Conservation (phyloP, 2,888 invertebrate species). For the Caenorhabditis imperialis region DNA sequence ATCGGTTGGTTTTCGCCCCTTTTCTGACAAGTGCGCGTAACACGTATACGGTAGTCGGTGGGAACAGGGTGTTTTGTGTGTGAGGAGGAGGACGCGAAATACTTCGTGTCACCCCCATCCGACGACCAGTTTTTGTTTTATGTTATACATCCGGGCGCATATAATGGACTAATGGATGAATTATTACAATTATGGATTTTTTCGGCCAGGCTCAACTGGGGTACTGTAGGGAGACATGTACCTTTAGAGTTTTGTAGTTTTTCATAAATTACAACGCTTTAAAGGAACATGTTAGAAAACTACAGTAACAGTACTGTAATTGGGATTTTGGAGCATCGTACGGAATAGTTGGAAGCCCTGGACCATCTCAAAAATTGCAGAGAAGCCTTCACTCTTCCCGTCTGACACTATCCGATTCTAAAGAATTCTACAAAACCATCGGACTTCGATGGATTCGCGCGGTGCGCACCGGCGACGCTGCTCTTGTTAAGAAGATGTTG, state of each 20-base stretch:
- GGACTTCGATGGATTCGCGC: conserved; percentile 41
- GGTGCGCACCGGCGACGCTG: conserved; percentile 32
- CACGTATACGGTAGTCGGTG: conserved; percentile 40
- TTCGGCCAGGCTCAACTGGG: neutral
- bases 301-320: neutral
- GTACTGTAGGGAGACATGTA: no score
- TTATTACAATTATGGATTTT: conserved; percentile 15
- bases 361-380: conserved; percentile 15
- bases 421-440: conserved; percentile 37
- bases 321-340: neutral
- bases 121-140: no score
- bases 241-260: no score
- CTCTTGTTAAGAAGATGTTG: conserved; percentile 36
- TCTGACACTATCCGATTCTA: conserved; percentile 35
- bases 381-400: conserved; percentile 50
- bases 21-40: conserved; percentile 39
- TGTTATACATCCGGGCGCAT: no score
- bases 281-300: neutral
- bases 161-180: conserved; percentile 20
- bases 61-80: conserved; percentile 34
- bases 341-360: neutral
- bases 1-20: conserved; percentile 36
- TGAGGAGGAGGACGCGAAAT: neutral
- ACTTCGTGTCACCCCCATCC: no score
- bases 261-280: neutral